Conservation (phyloP, 2,888 invertebrate genomes). For the Iselma pallidipennis region DNA sequence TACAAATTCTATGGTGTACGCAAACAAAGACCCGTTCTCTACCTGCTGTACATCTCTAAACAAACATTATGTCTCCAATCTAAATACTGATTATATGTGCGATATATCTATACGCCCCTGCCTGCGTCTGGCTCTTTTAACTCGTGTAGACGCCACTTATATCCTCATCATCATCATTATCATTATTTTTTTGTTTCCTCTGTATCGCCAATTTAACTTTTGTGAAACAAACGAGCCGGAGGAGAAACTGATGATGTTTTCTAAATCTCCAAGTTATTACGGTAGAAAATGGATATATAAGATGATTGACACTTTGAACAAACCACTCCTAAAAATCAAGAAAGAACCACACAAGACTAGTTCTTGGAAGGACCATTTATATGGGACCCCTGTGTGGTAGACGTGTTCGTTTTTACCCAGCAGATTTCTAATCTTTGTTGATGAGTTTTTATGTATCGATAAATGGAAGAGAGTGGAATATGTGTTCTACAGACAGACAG, state of each 20-base stretch:
- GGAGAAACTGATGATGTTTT: neutral
- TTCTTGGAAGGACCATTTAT: conserved; percentile 26
- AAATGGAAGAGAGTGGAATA: neutral
- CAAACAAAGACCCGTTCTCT: conserved; percentile 29
- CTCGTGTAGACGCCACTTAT: too few species aligned
- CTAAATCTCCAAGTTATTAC: neutral
- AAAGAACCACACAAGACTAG: conserved; percentile 9
- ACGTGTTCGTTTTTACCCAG: conserved; percentile 13
- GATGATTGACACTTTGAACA: conserved; percentile 21
- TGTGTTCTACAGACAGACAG: too few species aligned
- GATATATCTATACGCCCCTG: too few species aligned
- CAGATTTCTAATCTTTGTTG: conserved; percentile 19
- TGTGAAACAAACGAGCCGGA: conserved; percentile 6
- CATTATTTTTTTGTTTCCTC: conserved; percentile 16
- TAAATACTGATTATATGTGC: conserved; percentile 26
- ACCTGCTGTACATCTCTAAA: conserved; percentile 31
- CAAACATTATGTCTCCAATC: conserved; percentile 18
- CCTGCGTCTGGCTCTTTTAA: too few species aligned
- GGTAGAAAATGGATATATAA: neutral
- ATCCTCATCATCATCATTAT: neutral
- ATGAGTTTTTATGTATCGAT: conserved; percentile 7
- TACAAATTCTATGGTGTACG: conserved; percentile 31
- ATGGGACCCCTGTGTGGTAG: conserved; percentile 22
- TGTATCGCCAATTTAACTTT: conserved; percentile 17
- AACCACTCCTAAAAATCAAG: conserved; percentile 19